Conservation (phyloP, 2,113 vertebrate species). For the Microtus ochrogaster region DNA sequence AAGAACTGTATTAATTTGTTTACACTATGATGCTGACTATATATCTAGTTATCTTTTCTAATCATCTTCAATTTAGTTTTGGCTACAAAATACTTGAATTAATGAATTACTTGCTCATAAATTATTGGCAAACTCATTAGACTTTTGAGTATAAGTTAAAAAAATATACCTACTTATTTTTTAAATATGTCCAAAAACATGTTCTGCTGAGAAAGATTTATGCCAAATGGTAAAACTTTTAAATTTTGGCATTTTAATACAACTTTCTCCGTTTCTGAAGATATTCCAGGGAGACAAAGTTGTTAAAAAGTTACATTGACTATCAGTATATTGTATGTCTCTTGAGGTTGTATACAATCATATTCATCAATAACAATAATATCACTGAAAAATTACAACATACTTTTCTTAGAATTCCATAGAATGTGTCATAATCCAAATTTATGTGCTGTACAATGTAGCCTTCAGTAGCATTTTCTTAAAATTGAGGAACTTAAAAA, state of each 20-base stretch:
- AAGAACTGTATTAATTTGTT: background rate
- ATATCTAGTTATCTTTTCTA: background rate
- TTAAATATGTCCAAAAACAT: background rate
- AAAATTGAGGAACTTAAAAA: background rate
- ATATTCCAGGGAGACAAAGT: background rate
- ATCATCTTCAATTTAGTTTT: background rate
- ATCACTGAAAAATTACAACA: background rate
- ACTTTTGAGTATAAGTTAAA: background rate
- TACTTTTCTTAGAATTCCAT: background rate
- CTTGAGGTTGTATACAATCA: background rate
- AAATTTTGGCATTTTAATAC: background rate
- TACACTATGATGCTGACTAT: background rate
- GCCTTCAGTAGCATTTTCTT: background rate
- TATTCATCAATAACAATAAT: background rate
- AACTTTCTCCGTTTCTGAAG: background rate
- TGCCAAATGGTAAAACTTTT: background rate
- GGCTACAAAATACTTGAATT: background rate
- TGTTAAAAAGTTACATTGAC: fast-evolving
- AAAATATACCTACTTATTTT: background rate
- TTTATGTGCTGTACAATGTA: background rate
- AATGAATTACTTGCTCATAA: background rate
- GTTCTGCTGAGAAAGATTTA: background rate
- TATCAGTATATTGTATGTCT: background rate
- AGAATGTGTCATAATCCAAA: background rate
- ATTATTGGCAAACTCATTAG: background rate